Percentiles rank a stretch among this genome's conserved stretches.
phyloP scores from a whole-genome alignment of 2,113 vertebrate genomes.

The Bothrops jararaca region DNA sequence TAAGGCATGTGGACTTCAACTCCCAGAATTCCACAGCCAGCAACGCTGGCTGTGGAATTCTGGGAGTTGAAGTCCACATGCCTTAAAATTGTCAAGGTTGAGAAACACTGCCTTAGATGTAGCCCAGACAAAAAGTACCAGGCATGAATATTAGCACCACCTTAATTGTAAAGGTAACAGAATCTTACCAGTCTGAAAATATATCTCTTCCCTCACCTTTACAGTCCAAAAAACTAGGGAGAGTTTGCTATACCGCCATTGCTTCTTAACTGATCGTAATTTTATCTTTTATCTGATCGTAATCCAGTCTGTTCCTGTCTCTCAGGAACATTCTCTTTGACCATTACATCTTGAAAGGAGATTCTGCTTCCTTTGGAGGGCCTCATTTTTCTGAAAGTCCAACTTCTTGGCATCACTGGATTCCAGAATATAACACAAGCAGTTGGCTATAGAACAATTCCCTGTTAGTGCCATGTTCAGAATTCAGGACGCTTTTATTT shows the following conservation, averaged over 20 bases:
- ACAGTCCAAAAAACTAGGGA: neutral
- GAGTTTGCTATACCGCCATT: neutral
- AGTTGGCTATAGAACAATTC: neutral
- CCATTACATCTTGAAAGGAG: neutral
- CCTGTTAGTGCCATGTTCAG: neutral
- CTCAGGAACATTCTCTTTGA: neutral
- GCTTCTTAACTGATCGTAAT: neutral
- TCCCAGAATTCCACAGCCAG: too few species aligned
- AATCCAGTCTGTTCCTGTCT: neutral
- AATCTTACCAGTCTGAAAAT: neutral
- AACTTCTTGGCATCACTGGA: neutral
- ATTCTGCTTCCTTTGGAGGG: neutral
- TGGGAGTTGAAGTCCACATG: too few species aligned
- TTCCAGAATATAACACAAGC: neutral
- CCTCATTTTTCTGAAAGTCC: neutral
- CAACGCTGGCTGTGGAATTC: too few species aligned
- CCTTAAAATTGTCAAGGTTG: too few species aligned
- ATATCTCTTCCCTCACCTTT: neutral
- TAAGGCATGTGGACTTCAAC: too few species aligned
- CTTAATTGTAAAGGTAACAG: neutral
- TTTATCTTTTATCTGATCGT: neutral
- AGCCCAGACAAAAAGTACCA: neutral
- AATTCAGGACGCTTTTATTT: neutral
- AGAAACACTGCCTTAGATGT: too few species aligned
- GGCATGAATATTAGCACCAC: neutral